phyloP scores from a whole-genome alignment of 2,888 invertebrate genomes.

The Anthophora plumipes region DNA sequence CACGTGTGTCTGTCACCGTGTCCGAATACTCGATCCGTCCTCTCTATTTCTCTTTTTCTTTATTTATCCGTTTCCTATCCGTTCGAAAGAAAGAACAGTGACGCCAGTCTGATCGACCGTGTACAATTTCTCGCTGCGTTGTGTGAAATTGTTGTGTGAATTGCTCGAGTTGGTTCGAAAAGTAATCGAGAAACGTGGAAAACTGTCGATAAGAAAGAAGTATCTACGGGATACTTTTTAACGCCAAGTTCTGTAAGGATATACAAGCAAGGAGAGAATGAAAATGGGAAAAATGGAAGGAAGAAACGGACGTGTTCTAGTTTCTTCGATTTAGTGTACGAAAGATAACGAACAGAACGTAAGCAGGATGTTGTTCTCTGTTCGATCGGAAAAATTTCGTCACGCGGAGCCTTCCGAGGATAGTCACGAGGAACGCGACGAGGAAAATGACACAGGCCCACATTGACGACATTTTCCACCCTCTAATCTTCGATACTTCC shows the following conservation, averaged over 20 bases:
- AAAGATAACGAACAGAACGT: neutral
- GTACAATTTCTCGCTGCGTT: too few relatives aligned
- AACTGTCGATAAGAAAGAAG: neutral
- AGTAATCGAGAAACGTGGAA: neutral
- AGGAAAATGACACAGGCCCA: slow-evolving; percentile 32
- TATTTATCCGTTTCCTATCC: slow-evolving; percentile 2
- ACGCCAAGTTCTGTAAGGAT: too few relatives aligned
- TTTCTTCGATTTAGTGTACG: too few relatives aligned
- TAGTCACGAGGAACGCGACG: slow-evolving; percentile 24
- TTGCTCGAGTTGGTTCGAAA: neutral
- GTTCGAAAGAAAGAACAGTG: neutral
- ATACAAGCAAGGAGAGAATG: neutral
- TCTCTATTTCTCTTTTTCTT: slow-evolving; percentile 8
- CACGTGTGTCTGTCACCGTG: slow-evolving; percentile 73
- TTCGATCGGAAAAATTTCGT: slow-evolving; percentile 10
- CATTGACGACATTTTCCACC: neutral
- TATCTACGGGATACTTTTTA: too few relatives aligned
- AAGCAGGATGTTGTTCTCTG: slow-evolving; percentile 21
- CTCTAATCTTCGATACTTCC: neutral
- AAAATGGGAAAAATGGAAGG: neutral
- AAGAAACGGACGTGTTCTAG: neutral
- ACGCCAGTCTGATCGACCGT: too few relatives aligned
- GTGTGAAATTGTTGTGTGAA: too few relatives aligned
- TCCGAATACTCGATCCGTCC: slow-evolving; percentile 49
- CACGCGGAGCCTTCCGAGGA: neutral